Evolutionary conservation across 2,888 invertebrate species (phyloP).

Genomic region (Mesoligia furuncula): DNA sequence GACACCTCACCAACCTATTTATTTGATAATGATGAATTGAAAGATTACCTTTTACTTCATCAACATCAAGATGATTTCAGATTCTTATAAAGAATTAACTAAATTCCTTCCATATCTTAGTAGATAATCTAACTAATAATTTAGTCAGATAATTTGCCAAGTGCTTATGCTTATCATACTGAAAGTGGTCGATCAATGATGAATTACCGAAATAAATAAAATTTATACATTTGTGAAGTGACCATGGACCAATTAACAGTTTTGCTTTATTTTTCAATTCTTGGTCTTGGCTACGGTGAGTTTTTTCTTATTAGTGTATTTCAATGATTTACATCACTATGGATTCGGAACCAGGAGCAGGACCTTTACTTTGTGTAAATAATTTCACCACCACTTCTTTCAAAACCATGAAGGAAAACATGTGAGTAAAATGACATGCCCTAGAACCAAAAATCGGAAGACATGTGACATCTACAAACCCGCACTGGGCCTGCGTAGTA

Average conservation of each 20-base stretch:
- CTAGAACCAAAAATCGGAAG: too few relatives aligned
- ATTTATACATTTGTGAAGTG: conserved; percentile 55
- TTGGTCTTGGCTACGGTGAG: conserved; percentile 64
- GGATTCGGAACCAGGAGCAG: background rate
- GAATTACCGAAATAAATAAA: conserved; percentile 19
- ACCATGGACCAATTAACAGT: conserved; percentile 67
- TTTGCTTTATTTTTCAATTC: conserved; percentile 55
- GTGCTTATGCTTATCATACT: conserved; percentile 44
- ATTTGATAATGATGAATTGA: background rate
- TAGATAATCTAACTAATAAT: background rate
- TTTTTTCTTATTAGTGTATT: conserved; percentile 7
- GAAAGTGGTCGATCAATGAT: background rate
- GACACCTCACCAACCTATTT: background rate
- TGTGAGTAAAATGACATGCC: too few relatives aligned
- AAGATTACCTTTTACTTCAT: background rate
- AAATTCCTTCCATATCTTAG: background rate
- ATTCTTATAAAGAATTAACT: background rate
- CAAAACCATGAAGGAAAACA: too few relatives aligned
- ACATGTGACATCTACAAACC: too few relatives aligned
- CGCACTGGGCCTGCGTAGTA: too few relatives aligned
- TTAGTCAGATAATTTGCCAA: conserved; percentile 22
- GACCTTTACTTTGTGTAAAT: background rate
- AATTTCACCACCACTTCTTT: background rate
- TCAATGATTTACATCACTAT: background rate
- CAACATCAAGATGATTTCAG: background rate